These are phyloP conservation scores for Dinocampus coccinellae DNA, from an alignment of 2,888 invertebrate genomes.

Conservation along the genomic window DNA sequence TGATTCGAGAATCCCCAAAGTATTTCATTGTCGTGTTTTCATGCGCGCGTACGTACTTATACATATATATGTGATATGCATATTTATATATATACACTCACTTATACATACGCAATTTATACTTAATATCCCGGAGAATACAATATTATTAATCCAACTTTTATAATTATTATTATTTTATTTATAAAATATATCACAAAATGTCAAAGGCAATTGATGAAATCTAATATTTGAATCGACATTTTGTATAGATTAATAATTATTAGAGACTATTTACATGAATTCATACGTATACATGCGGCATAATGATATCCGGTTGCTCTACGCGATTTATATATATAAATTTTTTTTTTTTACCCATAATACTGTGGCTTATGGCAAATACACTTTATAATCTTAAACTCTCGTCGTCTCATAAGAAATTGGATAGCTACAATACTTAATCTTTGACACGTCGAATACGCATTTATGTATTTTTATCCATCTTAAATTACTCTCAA, in stretches of 20 bases:
- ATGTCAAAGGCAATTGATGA: constrained; percentile 56
- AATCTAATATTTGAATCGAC: constrained; percentile 61
- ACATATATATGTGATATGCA: not conserved
- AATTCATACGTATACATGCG: not conserved
- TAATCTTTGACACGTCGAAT: not conserved
- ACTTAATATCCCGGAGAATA: constrained; percentile 52
- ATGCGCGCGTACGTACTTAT: not conserved
- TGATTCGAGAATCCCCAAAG: constrained; percentile 44
- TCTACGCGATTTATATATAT: not conserved
- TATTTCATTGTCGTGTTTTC: not conserved
- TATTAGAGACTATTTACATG: too few species aligned
- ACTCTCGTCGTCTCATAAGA: constrained; percentile 50
- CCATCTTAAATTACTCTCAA: constrained; percentile 65
- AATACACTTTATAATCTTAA: constrained; percentile 62
- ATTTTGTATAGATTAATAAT: too few species aligned
- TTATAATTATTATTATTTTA: too few species aligned
- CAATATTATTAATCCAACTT: constrained; percentile 57
- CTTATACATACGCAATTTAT: not conserved
- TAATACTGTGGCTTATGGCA: constrained; percentile 40
- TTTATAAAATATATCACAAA: not conserved
- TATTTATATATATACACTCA: not conserved
- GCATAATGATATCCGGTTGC: not conserved
- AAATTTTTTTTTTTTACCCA: constrained; percentile 48
- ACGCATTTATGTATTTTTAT: constrained; percentile 57
- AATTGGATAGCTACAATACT: constrained; percentile 59